A percentile compares a stretch with the other conserved stretches of the same genome.
These are phyloP conservation scores for Diacarnus erythraeanus DNA, from an alignment of 37 sponge, comb jelly and placozoan genomes.

Conservation along the genomic window DNA sequence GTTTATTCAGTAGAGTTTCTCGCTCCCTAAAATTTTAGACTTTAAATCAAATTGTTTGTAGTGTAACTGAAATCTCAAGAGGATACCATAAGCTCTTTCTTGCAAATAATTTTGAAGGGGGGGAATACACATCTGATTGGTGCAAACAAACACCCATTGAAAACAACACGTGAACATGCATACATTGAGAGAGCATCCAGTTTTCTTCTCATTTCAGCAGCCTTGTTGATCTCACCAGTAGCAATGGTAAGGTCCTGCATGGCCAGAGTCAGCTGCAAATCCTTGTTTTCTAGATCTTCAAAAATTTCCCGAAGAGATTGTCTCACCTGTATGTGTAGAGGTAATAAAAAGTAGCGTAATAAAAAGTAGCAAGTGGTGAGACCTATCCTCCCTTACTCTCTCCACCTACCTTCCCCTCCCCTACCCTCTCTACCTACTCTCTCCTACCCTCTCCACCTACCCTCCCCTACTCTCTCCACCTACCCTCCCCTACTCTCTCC, in stretches of 20 bases:
- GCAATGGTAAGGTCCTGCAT: constrained; percentile 65
- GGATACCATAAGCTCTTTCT: too few species aligned
- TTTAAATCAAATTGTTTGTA: too few species aligned
- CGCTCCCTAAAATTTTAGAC: constrained; percentile 34
- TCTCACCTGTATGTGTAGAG: constrained; percentile 18
- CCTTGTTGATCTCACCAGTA: constrained; percentile 60
- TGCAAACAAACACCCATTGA: neutral
- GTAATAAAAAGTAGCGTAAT: too few species aligned
- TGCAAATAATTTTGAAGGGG: constrained; percentile 5
- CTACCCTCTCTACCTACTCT: too few species aligned
- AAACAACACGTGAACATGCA: neutral
- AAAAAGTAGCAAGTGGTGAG: too few species aligned
- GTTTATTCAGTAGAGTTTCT: constrained; percentile 14
- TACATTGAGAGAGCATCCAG: constrained; percentile 46
- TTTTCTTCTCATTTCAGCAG: constrained; percentile 31
- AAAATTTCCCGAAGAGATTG: constrained; percentile 50
- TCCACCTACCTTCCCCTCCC: too few species aligned
- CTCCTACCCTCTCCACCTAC: too few species aligned
- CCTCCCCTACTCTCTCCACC: too few species aligned
- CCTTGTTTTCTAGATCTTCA: constrained; percentile 55
- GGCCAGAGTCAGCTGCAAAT: constrained; percentile 57
- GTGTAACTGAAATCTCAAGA: too few species aligned
- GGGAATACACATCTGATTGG: neutral
- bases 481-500: too few species aligned
- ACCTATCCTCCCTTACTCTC: too few species aligned